Evolutionary conservation across 2,113 vertebrate species (phyloP), one percentile per base, ranked within the genome.

Genomic region (Microtus pennsylvanicus): DNA sequence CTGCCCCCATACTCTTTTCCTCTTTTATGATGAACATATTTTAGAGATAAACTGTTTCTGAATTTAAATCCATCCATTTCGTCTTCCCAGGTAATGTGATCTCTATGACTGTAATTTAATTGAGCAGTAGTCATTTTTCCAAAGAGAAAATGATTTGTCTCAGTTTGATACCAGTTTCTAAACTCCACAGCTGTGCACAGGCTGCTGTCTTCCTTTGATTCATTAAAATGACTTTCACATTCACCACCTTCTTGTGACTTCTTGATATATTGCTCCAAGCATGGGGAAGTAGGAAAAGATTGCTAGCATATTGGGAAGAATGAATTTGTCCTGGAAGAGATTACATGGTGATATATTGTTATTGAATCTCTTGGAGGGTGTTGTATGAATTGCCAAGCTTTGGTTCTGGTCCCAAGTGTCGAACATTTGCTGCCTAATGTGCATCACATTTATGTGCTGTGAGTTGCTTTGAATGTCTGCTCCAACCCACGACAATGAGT

Each of bases 211-310:
- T 50, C 82, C 92, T 98, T 96, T 98, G 97, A 98, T 98, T 98
- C 97, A 96, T 97, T 97, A 77, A 97, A 98, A 96, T 95, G 87
- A 22, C 83, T 97, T 91, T 97, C 96, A 97, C 96, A 97, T 98
- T 98, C 97, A 97, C 94, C 94, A 75, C 24, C 4, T 97, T 98
- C 97, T 97, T 96, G 98, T 89, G 96, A 97, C 96, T 98, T 63
- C 95, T 97, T 98, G 96, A 97, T 97, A 78, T 94, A 97, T 97
- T 95, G 92, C 95, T 97, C 97, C 35, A 96, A 96, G 93, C 96
- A 97, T 10, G 96, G 97, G 95, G 97, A 98, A 98, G 93, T 93
- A 4, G 0, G 96, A 96, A 98, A 98, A 98, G 96, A 96, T 95
- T 97, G 95, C 97, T 96, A 93, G 97, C 1, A 95, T 96, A 74